Conservation (phyloP, 2,797 vertebrate species). For the Spinus pinus region DNA sequence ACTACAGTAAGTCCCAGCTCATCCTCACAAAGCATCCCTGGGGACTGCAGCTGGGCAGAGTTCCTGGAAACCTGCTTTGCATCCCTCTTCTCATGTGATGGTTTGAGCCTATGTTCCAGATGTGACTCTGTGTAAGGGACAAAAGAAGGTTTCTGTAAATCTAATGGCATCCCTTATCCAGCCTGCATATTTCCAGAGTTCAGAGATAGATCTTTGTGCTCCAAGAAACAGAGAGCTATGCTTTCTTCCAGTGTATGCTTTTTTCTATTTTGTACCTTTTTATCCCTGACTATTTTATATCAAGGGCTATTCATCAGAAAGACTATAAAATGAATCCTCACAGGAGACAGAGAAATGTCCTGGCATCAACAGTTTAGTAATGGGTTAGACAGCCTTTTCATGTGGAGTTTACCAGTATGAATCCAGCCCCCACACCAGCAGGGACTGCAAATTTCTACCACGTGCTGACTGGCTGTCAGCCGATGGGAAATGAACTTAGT, state of each 20-base stretch:
- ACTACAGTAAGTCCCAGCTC: neutral
- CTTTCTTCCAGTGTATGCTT: neutral
- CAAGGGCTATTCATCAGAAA: slow-evolving; percentile 29
- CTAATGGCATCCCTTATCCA: neutral
- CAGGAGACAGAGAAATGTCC: slow-evolving; percentile 21
- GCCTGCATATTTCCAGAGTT: neutral
- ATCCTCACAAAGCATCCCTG: neutral
- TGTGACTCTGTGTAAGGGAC: neutral
- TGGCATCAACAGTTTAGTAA: slow-evolving; percentile 43
- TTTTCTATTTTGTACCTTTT: slow-evolving; percentile 7
- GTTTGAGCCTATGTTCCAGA: neutral
- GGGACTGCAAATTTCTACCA: slow-evolving; percentile 4
- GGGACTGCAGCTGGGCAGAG: neutral
- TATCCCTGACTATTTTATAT: neutral
- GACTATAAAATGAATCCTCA: slow-evolving; percentile 21
- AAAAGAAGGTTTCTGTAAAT: slow-evolving; percentile 9
- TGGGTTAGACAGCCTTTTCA: slow-evolving; percentile 34
- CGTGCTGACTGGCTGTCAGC: slow-evolving; percentile 32
- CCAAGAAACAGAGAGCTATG: neutral
- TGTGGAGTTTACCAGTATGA: slow-evolving; percentile 12
- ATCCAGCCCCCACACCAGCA: slow-evolving; percentile 31
- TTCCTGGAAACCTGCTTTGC: neutral
- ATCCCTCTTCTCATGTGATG: neutral
- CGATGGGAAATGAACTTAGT: slow-evolving; percentile 35
- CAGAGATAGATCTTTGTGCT: neutral